These are phyloP conservation scores for Parambassis ranga DNA, from an alignment of 2,797 vertebrate genomes.

Conservation along the genomic window DNA sequence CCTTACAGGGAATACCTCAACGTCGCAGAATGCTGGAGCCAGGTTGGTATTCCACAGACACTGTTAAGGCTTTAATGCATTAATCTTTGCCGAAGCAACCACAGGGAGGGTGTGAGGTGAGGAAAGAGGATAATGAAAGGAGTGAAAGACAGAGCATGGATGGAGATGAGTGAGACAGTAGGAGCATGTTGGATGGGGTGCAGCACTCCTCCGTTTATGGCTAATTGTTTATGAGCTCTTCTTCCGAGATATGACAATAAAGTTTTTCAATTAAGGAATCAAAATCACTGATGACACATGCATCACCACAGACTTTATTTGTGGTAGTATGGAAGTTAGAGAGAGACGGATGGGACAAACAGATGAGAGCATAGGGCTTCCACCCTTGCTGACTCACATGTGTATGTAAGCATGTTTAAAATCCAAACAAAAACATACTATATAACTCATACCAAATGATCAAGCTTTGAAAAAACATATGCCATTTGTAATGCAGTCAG, in stretches of 20 bases:
- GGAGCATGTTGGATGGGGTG: too few relatives aligned
- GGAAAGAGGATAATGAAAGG: not conserved
- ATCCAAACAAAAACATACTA: too few relatives aligned
- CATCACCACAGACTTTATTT: not conserved
- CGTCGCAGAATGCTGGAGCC: slow-evolving; percentile 1
- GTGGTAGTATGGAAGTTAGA: too few relatives aligned
- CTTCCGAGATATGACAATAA: too few relatives aligned
- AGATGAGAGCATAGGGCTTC: too few relatives aligned
- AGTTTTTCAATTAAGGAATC: too few relatives aligned
- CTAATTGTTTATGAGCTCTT: too few relatives aligned
- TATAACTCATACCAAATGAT: not conserved
- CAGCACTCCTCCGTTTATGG: too few relatives aligned
- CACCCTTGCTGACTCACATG: too few relatives aligned
- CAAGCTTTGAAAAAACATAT: not conserved
- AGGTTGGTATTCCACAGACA: slow-evolving; percentile 35
- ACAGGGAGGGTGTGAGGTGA: not conserved
- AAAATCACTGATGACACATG: not conserved
- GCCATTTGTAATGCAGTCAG: too few relatives aligned
- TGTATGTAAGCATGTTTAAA: too few relatives aligned
- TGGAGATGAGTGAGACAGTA: not conserved
- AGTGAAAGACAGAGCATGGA: slow-evolving; percentile 5
- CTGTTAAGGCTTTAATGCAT: slow-evolving; percentile 19
- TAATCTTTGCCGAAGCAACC: slow-evolving; percentile 33
- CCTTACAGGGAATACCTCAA: not conserved
- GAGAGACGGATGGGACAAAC: too few relatives aligned